A percentile compares a stretch with the other conserved stretches of the same genome.
Conservation (phyloP, 2,797 vertebrate genomes). For the Lacerta bilineata region DNA sequence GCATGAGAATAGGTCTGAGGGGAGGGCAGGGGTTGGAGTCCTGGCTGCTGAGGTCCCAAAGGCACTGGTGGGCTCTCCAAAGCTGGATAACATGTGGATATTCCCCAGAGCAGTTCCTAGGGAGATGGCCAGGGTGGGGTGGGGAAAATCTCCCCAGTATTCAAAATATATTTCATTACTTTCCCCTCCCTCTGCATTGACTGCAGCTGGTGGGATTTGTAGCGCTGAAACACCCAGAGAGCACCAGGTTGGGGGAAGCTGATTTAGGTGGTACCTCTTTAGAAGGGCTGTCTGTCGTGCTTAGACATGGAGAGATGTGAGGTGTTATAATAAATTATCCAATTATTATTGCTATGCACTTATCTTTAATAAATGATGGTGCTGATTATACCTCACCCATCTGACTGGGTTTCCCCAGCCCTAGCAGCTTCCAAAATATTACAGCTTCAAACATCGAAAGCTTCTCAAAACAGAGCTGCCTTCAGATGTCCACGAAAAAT, state of each 20-base stretch:
- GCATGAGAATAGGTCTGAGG: not conserved
- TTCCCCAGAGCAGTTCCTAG: not conserved
- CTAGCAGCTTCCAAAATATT: too few relatives aligned
- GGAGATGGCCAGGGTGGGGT: not conserved
- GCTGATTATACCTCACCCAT: too few relatives aligned
- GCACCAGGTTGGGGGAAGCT: too few relatives aligned
- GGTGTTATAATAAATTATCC: not conserved
- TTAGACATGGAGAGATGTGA: not conserved
- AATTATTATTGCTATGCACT: not conserved
- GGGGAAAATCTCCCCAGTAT: not conserved
- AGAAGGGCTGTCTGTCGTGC: not conserved
- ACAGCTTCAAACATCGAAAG: too few relatives aligned
- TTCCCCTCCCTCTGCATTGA: not conserved
- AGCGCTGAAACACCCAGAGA: too few relatives aligned
- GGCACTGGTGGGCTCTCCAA: not conserved
- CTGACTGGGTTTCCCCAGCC: too few relatives aligned
- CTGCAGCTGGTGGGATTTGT: too few relatives aligned
- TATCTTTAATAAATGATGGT: too few relatives aligned
- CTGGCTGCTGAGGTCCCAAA: not conserved
- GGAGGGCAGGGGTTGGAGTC: not conserved
- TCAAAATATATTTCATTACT: too few relatives aligned
- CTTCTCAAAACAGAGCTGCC: too few relatives aligned
- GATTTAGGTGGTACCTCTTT: not conserved
- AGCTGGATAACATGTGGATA: not conserved
- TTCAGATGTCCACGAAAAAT: too few relatives aligned